Evolutionary conservation across 2,113 vertebrate genomes (phyloP), one percentile per base, ranked within the genome.

Genomic region (Chitala chitala): DNA sequence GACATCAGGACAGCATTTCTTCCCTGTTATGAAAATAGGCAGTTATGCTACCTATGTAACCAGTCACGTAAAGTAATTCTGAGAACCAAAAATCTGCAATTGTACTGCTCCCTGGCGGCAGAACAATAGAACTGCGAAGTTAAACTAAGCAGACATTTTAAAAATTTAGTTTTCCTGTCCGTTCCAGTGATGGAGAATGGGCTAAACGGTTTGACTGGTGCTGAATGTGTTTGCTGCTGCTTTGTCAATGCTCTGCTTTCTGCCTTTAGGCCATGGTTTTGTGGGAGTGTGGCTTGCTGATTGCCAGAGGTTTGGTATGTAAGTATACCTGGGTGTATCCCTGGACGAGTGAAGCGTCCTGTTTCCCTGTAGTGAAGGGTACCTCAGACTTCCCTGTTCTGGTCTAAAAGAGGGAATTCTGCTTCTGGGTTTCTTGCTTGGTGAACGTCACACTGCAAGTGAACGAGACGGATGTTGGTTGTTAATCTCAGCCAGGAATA

Each of bases 401-500:
- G n/a, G n/a, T n/a, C n/a, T n/a, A n/a, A n/a, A n/a, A n/a, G n/a
- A n/a, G n/a, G n/a, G n/a, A n/a, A n/a, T n/a, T n/a, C n/a, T n/a
- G n/a, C n/a, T n/a, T n/a, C n/a, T n/a, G n/a, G n/a, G n/a, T n/a
- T n/a, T n/a, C n/a, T 55, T 2, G 22, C 44, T 8, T 48, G 40
- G 12, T 22, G 64, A 31, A 2, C 17, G 5, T 24, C 1, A 26
- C 10, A n/a, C 22, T 10, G 6, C 26, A 55, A 38, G 36, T 7
- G 22, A 61, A 9, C 6, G 24, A 15, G 86, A 81, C 65, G 48
- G 79, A 84, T 85, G 81, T 77, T 84, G 84, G 77, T 75, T 54
- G 77, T 82, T 86, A 85, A 87, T 77, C 81, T 84, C 80, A 82
- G 80, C 81, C 82, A 83, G 84, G 78, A 83, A 86, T 78, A 86